phyloP scores from a whole-genome alignment of 2,797 vertebrate species.

The Philypnodon macrostomus region DNA sequence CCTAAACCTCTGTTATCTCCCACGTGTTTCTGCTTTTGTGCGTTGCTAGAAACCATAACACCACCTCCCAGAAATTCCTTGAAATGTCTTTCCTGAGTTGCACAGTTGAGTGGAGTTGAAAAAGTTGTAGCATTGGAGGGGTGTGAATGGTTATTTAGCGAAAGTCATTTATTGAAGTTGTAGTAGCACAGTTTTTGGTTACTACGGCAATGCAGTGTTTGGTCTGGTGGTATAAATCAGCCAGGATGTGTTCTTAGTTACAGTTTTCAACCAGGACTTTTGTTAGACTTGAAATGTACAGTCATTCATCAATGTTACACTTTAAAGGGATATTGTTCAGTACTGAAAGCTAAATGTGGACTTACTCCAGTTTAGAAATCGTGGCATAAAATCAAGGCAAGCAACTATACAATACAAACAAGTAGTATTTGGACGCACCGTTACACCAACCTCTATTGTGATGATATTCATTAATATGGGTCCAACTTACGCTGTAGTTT shows the following conservation, averaged over 20 bases:
- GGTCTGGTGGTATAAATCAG: conserved; percentile 57
- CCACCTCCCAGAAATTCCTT: conserved; percentile 1
- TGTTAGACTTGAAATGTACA: conserved; percentile 18
- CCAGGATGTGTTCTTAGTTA: conserved; percentile 32
- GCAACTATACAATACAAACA: too few relatives aligned
- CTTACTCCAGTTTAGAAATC: too few relatives aligned
- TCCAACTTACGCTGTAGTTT: too few relatives aligned
- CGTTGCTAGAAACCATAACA: conserved; percentile 7
- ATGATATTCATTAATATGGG: too few relatives aligned
- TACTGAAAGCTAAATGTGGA: not conserved
- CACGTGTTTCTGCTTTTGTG: conserved; percentile 5
- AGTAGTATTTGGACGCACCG: too few relatives aligned
- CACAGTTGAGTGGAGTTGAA: conserved; percentile 7
- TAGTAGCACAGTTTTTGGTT: conserved; percentile 43
- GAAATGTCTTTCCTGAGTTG: conserved; percentile 1
- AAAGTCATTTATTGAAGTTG: conserved; percentile 29
- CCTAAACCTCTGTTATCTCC: not conserved
- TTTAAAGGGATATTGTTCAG: not conserved
- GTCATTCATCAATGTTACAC: conserved; percentile 33
- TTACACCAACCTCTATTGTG: too few relatives aligned
- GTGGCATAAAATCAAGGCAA: too few relatives aligned
- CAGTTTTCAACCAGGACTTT: conserved; percentile 21
- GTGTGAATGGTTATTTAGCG: conserved; percentile 23
- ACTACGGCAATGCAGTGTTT: conserved; percentile 59
- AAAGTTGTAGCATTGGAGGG: conserved; percentile 20